Evolutionary conservation across 2,797 vertebrate genomes (phyloP), one percentile per base, ranked within the genome.

Genomic region (Silurus lanzhouensis): DNA sequence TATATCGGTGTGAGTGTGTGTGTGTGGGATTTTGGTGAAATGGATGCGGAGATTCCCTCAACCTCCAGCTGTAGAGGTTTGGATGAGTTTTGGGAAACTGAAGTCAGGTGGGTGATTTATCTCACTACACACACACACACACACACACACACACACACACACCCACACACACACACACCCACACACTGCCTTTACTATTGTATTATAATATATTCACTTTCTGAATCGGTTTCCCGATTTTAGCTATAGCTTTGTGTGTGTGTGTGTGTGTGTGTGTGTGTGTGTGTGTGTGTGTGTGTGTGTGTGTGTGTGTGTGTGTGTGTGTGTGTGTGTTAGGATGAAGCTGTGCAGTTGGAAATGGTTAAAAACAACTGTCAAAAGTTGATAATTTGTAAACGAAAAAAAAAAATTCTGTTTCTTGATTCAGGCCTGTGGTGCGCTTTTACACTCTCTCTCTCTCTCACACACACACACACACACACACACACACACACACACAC

Each of bases 81-180:
- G 75, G 61, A 76, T 85, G 25, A 72, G 2, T 86, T 71, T 88
- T 57, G 25, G 58, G 87, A 68, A 60, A 57, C 58, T 60, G 63
- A 76, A 52, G 71, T 64, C 89, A 90, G 90, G 90, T 91, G 84
- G 79, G 91, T 91, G 71, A 78, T 15, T 78, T n/a, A 67, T 66
- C 5, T 76, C 31, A 52, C 58, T 71, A 48, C 52, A 58, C 81
- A 5, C 60, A 48, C 52, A 52, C 48, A 52, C 48, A 52, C 48
- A 52, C 48, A 52, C 48, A 52, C 6, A 52, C 48, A 52, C 48
- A 52, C 48, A 52, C 48, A 10, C 10, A 10, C 48, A 52, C 48
- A 52, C 48, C 2, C 48, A 48, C 48, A 48, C 48, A 48, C 48
- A 48, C 48, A 48, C 61, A 63, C 22, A 63, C 22, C 12, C 66